Base-by-base conservation (phyloP, 2,888 invertebrate species). In the Teleiodes luculella region DNA sequence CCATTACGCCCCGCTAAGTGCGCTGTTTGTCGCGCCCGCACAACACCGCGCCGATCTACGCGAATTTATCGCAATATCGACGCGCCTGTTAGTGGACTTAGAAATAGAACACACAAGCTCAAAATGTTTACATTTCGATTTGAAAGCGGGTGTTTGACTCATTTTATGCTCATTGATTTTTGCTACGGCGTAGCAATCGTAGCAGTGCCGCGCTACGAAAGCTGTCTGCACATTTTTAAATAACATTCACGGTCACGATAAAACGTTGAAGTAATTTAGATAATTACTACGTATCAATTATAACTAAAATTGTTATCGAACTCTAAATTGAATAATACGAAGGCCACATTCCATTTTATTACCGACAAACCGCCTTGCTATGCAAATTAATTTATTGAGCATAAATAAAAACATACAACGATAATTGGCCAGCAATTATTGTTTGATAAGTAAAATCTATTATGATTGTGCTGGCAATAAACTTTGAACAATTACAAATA, bases 1-100 rank as follows among this genome's bases (percentile, higher is more conserved):
- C 65, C 65, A 70, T 70, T 65, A 61, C 65, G 57, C 61, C 52
- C 31, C 61, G 65, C 60, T 66, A 63, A 67, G 66, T 67, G 55
- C 49, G 53, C 70, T 74, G 78, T 78, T 77, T 79, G 73, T 73
- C 70, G 70, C 68, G 60, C 56, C 54, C 20, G 24, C 24, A 24
- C 24, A 3, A 6, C 24, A 24, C 54, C 20, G 20, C 24, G 24
- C 43, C 20, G 53, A 24, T 24, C 37, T 11, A 48, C 54, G 13
- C 55, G 57, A 62, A 68, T 67, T 66, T 66, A 68, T 63, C 60
- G 43, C 33, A 28, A 43, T 37, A 6, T 43, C 30, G 33, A 18
- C 30, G 45, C 45, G 45, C 36, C 14, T 28, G 20, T 37, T 18
- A 18, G 20, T 13, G 13, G 51, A 24, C 41, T 39, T 39, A 30